Evolutionary conservation across 2,113 vertebrate genomes (phyloP).

Genomic region (Acanthochromis polyacanthus): DNA sequence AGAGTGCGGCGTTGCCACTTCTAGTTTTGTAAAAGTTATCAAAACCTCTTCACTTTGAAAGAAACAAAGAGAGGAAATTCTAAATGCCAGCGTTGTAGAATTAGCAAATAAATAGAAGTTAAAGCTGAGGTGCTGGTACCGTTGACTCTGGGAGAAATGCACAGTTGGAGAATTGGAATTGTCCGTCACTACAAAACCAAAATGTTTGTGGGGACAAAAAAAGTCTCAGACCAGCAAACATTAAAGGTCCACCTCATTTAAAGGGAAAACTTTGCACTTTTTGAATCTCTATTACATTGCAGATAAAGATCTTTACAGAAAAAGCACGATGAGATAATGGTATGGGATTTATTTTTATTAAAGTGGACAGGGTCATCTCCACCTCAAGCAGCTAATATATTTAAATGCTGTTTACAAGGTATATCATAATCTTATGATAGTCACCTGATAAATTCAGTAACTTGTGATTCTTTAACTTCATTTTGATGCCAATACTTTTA

Average conservation of each 20-base stretch:
- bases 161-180: neutral
- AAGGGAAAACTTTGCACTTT: neutral
- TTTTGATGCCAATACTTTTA: too few species aligned
- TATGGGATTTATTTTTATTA: too few species aligned
- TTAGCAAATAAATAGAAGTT: neutral
- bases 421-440: too few species aligned
- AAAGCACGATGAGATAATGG: too few species aligned
- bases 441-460: too few species aligned
- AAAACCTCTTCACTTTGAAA: neutral
- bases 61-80: neutral
- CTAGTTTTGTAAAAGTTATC: neutral
- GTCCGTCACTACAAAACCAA: neutral
- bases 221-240: neutral
- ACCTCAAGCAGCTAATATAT: too few species aligned
- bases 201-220: too few species aligned
- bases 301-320: too few species aligned
- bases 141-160: neutral
- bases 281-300: too few species aligned
- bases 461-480: too few species aligned
- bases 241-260: neutral
- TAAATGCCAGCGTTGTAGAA: neutral
- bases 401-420: too few species aligned
- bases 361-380: too few species aligned
- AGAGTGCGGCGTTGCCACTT: neutral
- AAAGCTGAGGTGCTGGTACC: neutral